Base-by-base conservation (phyloP, 2,113 vertebrate species). In the Rhinopomastus cyanomelas region DNA sequence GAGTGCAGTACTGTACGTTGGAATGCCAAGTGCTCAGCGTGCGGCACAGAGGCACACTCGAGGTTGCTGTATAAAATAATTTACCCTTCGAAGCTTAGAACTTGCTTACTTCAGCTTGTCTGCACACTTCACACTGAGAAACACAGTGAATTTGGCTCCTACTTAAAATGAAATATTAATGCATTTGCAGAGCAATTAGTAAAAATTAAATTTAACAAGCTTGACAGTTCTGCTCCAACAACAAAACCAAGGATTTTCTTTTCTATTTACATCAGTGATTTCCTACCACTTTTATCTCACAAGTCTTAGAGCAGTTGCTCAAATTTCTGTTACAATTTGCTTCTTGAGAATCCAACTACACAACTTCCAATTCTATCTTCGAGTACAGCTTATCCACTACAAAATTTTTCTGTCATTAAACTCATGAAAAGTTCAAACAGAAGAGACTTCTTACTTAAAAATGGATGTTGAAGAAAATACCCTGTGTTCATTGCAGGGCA, bases 91-190 rank as follows among this genome's bases (percentile, higher is more conserved):
- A 93, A 94, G 16, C 66, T 87, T 56, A 71, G 20, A 83, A 80
- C 39, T 68, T 92, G 79, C 88, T 92, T 92, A 60, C 56, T 78
- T 88, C 69, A 82, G 78, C 79, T 92, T 6, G 12, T 42, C 61
- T 87, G 49, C 68, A 44, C 1, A 2, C 15, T 92, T 82, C 34
- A 56, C 17, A 19, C 61, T 61, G 46, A 92, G 76, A 59, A 87
- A 55, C 19, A 86, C 84, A 73, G 67, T 48, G 84, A 94, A 52
- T 20, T 75, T 18, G 71, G 22, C 22, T 81, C 42, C 64, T 94
- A 73, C 72, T 90, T 91, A 80, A 90, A 92, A 91, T 42, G 16
- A 92, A 89, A 89, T 81, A 91, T 56, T 73, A 86, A 85, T 44
- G 22, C 15, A 77, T 26, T 72, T 94, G 68, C 68, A 73, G 59